Conservation (phyloP, 2,797 vertebrate species). For the Orestias chungarensis region DNA sequence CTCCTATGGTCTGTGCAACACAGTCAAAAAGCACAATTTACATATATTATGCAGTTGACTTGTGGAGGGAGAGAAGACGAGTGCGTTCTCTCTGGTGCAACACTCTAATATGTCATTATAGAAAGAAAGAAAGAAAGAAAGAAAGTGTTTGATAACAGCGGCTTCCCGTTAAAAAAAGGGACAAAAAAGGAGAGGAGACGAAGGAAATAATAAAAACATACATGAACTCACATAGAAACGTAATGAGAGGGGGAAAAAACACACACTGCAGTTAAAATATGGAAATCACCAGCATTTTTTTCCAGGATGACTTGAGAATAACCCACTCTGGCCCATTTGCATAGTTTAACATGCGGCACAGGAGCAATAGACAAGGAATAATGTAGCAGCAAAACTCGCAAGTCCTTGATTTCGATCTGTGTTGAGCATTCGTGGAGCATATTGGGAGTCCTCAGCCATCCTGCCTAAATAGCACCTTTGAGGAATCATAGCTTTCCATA, state of each 20-base stretch:
- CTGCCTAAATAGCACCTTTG: conserved; percentile 37
- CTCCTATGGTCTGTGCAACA: conserved; percentile 13
- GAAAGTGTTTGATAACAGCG: conserved; percentile 39
- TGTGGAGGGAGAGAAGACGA: conserved; percentile 17
- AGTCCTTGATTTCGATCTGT: conserved; percentile 43
- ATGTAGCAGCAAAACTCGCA: conserved; percentile 34
- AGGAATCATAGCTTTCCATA: conserved; percentile 40
- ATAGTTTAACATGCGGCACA: conserved; percentile 67
- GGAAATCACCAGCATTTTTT: conserved; percentile 66
- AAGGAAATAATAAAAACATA: conserved; percentile 17
- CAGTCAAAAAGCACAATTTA: conserved; percentile 19
- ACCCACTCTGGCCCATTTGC: conserved; percentile 59
- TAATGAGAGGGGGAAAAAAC: conserved; percentile 53
- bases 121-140: conserved; percentile 42
- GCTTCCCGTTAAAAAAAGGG: conserved; percentile 57
- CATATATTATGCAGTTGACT: conserved; percentile 24
- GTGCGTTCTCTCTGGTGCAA: conserved; percentile 32
- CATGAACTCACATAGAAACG: conserved; percentile 18
- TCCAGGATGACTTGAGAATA: conserved; percentile 60
- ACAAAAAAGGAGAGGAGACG: conserved; percentile 15
- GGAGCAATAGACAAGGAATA: conserved; percentile 33
- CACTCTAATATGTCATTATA: conserved; percentile 52
- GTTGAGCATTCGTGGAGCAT: conserved; percentile 31
- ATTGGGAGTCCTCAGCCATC: conserved; percentile 38
- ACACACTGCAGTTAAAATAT: conserved; percentile 73